Evolutionary conservation across 2,113 vertebrate genomes (phyloP).

Genomic region (Neogale vison): DNA sequence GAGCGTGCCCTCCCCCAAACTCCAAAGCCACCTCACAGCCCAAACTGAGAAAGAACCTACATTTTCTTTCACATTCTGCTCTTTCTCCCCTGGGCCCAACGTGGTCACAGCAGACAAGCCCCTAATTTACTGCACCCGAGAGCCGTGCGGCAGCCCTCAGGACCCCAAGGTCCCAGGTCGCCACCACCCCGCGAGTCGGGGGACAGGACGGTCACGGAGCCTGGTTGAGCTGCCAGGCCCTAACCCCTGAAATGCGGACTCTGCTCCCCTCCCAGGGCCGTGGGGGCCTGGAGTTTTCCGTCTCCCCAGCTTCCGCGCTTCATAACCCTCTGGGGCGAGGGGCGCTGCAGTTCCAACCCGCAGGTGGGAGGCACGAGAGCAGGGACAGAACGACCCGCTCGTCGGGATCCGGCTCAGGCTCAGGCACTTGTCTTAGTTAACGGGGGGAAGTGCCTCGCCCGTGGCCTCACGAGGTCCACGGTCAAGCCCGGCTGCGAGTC

Average conservation of each 20-base stretch:
- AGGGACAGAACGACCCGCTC: not conserved
- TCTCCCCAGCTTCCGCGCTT: not conserved
- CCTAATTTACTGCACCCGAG: not conserved
- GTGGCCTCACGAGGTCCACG: not conserved
- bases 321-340: not conserved
- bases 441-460: no score
- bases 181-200: no score
- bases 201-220: not conserved
- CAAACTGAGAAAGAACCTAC: not conserved
- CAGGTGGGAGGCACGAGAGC: not conserved
- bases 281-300: fast-evolving
- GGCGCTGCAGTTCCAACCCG: not conserved
- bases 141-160: not conserved
- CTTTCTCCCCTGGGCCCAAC: not conserved
- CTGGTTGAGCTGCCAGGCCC: fast-evolving
- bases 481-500: not conserved
- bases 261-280: not conserved
- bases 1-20: not conserved
- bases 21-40: not conserved
- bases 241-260: not conserved
- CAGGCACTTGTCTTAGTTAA: not conserved
- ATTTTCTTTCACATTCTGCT: not conserved
- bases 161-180: not conserved
- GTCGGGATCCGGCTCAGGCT: not conserved
- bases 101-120: not conserved